Conservation (phyloP, 2,888 invertebrate species). For the Scaptomyza flava region DNA sequence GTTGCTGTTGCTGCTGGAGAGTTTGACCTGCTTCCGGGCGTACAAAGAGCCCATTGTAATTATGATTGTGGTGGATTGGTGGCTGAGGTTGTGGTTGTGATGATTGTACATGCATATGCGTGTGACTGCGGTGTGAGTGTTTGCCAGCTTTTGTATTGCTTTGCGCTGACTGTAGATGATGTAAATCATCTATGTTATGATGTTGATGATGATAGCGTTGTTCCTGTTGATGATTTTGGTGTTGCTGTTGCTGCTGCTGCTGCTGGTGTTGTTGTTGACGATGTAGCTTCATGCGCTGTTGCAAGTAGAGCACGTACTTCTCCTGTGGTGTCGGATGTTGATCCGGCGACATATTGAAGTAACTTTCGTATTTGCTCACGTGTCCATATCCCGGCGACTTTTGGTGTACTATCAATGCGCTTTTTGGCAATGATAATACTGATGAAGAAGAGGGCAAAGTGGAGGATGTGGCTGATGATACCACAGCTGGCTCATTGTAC, state of each 20-base stretch:
- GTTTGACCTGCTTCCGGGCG: constrained; percentile 39
- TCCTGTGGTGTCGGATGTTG: constrained; percentile 82
- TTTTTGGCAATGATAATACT: constrained; percentile 46
- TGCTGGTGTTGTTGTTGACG: constrained; percentile 50
- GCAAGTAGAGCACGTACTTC: constrained; percentile 83
- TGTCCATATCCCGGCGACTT: constrained; percentile 62
- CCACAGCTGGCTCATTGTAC: constrained; percentile 59
- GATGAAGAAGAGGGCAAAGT: constrained; percentile 32
- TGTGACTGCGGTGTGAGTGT: constrained; percentile 43
- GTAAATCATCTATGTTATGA: constrained; percentile 49
- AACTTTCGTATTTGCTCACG: constrained; percentile 62
- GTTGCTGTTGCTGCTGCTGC: constrained; percentile 49
- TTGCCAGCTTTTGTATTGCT: constrained; percentile 60
- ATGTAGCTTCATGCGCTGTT: constrained; percentile 80
- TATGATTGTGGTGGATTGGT: constrained; percentile 40
- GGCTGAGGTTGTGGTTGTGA: constrained; percentile 11
- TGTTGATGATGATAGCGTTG: constrained; percentile 57
- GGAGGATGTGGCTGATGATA: constrained; percentile 29
- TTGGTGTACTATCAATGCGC: constrained; percentile 58
- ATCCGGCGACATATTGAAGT: constrained; percentile 71
- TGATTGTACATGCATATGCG: constrained; percentile 27
- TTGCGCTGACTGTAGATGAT: constrained; percentile 61
- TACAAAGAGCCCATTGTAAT: constrained; percentile 46
- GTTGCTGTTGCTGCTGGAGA: constrained; percentile 41
- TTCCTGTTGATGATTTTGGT: constrained; percentile 38